These are phyloP conservation scores for Macrobrachium nipponense DNA, from an alignment of 1,140 invertebrate species.

Conservation along the genomic window DNA sequence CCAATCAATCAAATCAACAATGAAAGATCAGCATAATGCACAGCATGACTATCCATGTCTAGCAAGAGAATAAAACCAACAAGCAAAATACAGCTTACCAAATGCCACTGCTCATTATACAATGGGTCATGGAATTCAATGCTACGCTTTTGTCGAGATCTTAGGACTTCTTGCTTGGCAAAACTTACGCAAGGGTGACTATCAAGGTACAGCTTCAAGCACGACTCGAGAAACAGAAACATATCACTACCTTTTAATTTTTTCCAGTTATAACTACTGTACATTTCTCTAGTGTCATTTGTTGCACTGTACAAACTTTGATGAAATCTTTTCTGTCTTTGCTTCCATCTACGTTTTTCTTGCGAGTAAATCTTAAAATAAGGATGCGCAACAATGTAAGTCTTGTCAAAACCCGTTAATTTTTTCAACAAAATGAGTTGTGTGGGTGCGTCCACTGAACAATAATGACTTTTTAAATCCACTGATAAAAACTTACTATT, in stretches of 20 bases:
- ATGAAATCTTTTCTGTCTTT: too few relatives aligned
- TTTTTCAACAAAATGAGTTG: slow-evolving; percentile 54
- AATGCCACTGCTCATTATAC: slow-evolving; percentile 61
- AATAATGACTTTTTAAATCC: slow-evolving; percentile 1
- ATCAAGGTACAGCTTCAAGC: slow-evolving; percentile 29
- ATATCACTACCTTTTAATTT: too few relatives aligned
- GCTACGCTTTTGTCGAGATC: slow-evolving; percentile 36
- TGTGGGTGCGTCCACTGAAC: neutral
- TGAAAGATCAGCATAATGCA: neutral
- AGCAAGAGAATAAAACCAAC: neutral
- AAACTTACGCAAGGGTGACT: slow-evolving; percentile 45
- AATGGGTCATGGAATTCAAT: slow-evolving; percentile 61
- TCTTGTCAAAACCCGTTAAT: slow-evolving; percentile 36
- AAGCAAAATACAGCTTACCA: slow-evolving; percentile 44
- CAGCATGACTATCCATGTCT: neutral
- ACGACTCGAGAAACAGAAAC: neutral
- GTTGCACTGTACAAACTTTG: too few relatives aligned
- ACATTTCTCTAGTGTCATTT: too few relatives aligned
- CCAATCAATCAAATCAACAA: too few relatives aligned
- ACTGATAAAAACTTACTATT: neutral
- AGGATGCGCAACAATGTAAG: slow-evolving; percentile 56
- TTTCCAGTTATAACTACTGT: too few relatives aligned
- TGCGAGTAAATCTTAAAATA: slow-evolving; percentile 36
- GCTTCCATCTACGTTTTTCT: too few relatives aligned
- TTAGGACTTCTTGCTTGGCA: slow-evolving; percentile 55